Evolutionary conservation across 1,140 invertebrate genomes (phyloP), one percentile per base, ranked within the genome.

Genomic region (Brachionus koreanus): DNA sequence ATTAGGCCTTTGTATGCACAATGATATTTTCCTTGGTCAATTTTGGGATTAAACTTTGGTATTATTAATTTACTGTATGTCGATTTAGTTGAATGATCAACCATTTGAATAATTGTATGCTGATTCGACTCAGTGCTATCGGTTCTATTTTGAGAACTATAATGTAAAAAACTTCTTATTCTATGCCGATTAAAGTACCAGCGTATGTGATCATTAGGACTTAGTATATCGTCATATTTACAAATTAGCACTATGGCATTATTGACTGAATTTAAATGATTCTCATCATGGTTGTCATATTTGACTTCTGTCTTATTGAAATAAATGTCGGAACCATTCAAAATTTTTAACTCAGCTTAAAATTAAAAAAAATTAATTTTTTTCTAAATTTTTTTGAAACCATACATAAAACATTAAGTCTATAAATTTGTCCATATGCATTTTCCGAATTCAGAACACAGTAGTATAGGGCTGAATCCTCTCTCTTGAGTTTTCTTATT

Each of bases 401-500:
- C 25, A 35, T 33, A 65, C 65, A 39, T 42, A 77, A 37, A 29
- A 79, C 76, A 79, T 79, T 57, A 16, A 79, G 76, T 61, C 39
- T 79, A 29, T 79, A 79, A 19, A 79, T 61, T 79, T 79, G 76
- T 23, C 76, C 76, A 61, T 79, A 61, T 1, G 39, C 37, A 79
- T 79, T 79, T 79, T 79, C 52, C 5, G 76, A 79, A 79, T 79
- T 79, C 12, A 79, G 23, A 9, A 79, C 76, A 79, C 76, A 79
- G 61, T 79, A 79, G 16, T 79, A 79, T 49, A 79, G 13, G 13
- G 76, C 76, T 39, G 76, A 61, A 42, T 79, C 76, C 7, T 57
- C 61, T 35, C 12, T 57, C 37, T 61, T 65, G 7, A 79, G 25
- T 13, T 19, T 57, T 61, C 76, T 57, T 25, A 79, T 79, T 37